phyloP scores from a whole-genome alignment of 2,113 vertebrate genomes.

The Macroglossus sobrinus region DNA sequence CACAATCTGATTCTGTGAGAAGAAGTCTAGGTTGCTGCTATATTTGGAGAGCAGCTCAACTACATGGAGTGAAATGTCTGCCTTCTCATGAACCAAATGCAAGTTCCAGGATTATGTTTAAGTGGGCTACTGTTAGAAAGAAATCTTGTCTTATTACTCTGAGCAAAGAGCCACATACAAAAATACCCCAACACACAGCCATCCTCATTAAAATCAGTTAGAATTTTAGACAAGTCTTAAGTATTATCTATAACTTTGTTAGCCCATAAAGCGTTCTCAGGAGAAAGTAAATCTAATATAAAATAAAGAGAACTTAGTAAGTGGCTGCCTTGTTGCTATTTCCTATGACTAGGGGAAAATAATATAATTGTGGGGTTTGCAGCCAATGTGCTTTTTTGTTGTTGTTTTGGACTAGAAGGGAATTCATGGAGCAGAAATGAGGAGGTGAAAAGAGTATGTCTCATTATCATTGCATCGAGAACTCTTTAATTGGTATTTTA shows the following conservation, averaged over 20 bases:
- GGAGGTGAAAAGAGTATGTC: neutral
- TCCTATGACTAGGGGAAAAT: constrained; percentile 42
- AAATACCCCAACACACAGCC: constrained; percentile 38
- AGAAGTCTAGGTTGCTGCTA: constrained; percentile 24
- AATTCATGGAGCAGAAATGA: constrained; percentile 38
- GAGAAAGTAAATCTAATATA: constrained; percentile 62
- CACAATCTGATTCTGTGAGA: neutral
- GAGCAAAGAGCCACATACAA: constrained; percentile 47
- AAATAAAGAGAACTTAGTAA: constrained; percentile 64
- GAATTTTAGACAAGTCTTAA: constrained; percentile 60
- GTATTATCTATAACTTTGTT: constrained; percentile 52
- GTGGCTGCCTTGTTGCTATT: constrained; percentile 37
- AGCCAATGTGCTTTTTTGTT: constrained; percentile 55
- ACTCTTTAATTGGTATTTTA: constrained; percentile 42
- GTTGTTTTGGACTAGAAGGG: constrained; percentile 40
- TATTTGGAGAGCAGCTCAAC: constrained; percentile 2
- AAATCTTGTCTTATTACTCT: constrained; percentile 55
- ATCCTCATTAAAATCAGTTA: constrained; percentile 60
- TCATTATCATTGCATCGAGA: constrained; percentile 44
- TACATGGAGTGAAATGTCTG: constrained; percentile 37
- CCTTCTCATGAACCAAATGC: constrained; percentile 7
- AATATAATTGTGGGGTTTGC: constrained; percentile 48
- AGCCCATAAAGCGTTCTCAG: constrained; percentile 52
- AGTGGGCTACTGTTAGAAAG: constrained; percentile 48
- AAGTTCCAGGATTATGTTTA: constrained; percentile 39